A percentile compares a stretch with the other conserved stretches of the same genome.
Evolutionary conservation across 2,888 invertebrate genomes (phyloP).

Genomic region (Chromoteleia sp.): DNA sequence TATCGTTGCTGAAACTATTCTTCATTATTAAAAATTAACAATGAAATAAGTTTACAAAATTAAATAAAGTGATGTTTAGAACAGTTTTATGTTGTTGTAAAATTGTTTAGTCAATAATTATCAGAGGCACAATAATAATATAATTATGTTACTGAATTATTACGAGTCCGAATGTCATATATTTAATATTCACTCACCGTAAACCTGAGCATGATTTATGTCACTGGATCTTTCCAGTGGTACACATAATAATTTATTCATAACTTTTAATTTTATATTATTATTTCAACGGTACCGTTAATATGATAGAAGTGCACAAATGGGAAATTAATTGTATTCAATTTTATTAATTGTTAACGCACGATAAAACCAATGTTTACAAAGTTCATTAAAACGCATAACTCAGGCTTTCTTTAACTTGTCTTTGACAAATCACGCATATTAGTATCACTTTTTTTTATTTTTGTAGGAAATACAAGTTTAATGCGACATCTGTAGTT

Average conservation of each 20-base stretch:
- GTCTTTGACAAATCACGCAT: slow-evolving; percentile 52
- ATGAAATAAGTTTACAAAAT: no score
- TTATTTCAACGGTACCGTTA: background rate
- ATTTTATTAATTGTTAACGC: background rate
- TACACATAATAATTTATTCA: slow-evolving; percentile 50
- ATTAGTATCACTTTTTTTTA: slow-evolving; percentile 16
- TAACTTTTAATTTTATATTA: slow-evolving; percentile 28
- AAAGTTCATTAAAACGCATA: background rate
- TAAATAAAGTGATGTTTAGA: no score
- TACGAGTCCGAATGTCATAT: background rate
- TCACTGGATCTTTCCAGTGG: slow-evolving; percentile 43
- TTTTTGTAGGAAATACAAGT: slow-evolving; percentile 28
- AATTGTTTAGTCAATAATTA: background rate
- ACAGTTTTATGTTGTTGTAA: no score
- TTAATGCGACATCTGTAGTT: slow-evolving; percentile 50
- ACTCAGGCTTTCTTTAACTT: background rate
- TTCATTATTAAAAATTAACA: no score
- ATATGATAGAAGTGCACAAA: no score
- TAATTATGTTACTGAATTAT: background rate
- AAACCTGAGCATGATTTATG: slow-evolving; percentile 44
- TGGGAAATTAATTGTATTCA: background rate
- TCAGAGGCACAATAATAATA: background rate
- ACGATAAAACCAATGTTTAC: background rate
- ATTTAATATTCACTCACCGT: slow-evolving; percentile 56
- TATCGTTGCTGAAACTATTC: no score